These are phyloP conservation scores for Papilio glaucus DNA, from an alignment of 1,140 invertebrate genomes.

Conservation along the genomic window DNA sequence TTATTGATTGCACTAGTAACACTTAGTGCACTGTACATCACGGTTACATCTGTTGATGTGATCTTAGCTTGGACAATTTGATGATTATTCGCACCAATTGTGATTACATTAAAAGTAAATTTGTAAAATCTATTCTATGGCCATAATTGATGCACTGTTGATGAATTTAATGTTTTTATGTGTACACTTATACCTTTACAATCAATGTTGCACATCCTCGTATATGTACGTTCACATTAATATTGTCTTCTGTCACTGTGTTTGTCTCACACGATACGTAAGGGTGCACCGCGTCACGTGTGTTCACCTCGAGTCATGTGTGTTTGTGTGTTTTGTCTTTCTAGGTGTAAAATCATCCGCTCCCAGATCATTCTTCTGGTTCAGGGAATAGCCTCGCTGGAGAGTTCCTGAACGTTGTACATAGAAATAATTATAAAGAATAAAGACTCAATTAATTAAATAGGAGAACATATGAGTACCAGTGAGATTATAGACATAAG, in stretches of 20 bases:
- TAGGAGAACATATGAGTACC: slow-evolving; percentile 77
- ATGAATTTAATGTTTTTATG: neutral
- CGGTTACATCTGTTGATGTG: neutral
- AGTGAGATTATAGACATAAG: slow-evolving; percentile 81
- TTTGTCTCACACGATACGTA: slow-evolving; percentile 24
- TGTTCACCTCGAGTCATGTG: slow-evolving; percentile 68
- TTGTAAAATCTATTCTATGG: neutral
- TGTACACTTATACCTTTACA: slow-evolving; percentile 23
- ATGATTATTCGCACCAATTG: neutral
- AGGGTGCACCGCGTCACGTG: slow-evolving; percentile 60
- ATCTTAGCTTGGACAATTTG: neutral
- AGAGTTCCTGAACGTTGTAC: slow-evolving; percentile 79
- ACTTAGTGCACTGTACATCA: slow-evolving; percentile 11
- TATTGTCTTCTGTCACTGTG: slow-evolving; percentile 23
- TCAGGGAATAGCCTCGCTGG: slow-evolving; percentile 79
- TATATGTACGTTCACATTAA: slow-evolving; percentile 15
- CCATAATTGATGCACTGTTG: slow-evolving; percentile 14
- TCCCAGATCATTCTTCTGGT: slow-evolving; percentile 83
- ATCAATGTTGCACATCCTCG: slow-evolving; percentile 27
- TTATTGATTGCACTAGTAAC: neutral
- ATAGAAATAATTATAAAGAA: slow-evolving; percentile 78
- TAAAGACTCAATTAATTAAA: slow-evolving; percentile 82
- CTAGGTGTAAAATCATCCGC: slow-evolving; percentile 83
- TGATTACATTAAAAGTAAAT: neutral
- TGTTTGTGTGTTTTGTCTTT: slow-evolving; percentile 78